phyloP scores from a whole-genome alignment of 2,888 invertebrate species.

The Platycnemis pennipes region DNA sequence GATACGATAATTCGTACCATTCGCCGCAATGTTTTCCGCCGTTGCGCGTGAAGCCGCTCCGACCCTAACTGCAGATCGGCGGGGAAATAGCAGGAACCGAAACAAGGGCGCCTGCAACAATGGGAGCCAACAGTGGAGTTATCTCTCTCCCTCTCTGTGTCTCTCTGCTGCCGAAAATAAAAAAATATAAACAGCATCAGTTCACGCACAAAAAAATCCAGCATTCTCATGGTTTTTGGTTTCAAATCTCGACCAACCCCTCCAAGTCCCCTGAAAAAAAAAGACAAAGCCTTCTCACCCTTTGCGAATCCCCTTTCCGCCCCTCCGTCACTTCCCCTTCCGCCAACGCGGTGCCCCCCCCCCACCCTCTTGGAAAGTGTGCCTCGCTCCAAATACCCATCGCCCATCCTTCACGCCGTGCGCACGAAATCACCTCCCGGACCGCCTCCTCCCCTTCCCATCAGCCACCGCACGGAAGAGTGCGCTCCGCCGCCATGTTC shows the following conservation, averaged over 20 bases:
- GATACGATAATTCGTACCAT: too few species aligned
- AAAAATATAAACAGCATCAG: constrained; percentile 30
- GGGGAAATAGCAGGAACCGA: background rate
- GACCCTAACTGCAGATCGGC: too few species aligned
- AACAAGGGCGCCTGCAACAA: constrained; percentile 55
- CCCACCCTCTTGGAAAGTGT: constrained; percentile 46
- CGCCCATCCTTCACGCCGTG: constrained; percentile 42
- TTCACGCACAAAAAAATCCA: constrained; percentile 29
- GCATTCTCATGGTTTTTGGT: constrained; percentile 52
- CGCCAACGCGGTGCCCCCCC: background rate
- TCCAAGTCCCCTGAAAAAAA: background rate
- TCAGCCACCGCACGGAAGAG: background rate
- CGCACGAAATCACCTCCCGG: background rate
- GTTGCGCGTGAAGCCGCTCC: background rate
- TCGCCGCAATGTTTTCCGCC: too few species aligned
- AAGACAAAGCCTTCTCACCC: background rate
- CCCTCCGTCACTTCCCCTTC: background rate
- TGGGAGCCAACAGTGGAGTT: constrained; percentile 32
- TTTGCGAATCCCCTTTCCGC: background rate
- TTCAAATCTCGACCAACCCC: constrained; percentile 27
- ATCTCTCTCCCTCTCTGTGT: constrained; percentile 43
- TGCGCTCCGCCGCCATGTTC: background rate
- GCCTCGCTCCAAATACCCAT: constrained; percentile 63
- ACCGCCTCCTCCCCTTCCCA: background rate
- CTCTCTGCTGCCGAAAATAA: background rate